These are phyloP conservation scores for Sturnus vulgaris DNA, from an alignment of 2,113 vertebrate species.

Conservation along the genomic window DNA sequence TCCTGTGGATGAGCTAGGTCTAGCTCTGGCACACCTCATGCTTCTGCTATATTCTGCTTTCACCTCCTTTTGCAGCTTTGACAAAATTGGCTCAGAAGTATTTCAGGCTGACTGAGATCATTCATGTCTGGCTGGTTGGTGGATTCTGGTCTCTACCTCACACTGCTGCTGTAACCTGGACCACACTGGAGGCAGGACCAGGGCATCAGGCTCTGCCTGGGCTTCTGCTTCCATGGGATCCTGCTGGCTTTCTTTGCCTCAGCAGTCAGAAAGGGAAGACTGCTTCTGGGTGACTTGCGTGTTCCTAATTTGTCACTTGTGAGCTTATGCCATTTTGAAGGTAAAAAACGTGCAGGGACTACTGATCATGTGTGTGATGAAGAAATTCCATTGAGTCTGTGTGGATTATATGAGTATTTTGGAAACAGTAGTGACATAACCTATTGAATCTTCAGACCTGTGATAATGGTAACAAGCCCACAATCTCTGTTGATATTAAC, in stretches of 20 bases:
- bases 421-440: neutral
- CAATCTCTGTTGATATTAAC: neutral
- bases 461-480: neutral
- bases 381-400: neutral
- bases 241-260: neutral
- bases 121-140: accelerated
- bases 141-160: neutral
- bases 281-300: neutral
- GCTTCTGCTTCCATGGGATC: neutral
- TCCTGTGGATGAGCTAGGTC: neutral
- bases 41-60: neutral
- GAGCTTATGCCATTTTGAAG: neutral
- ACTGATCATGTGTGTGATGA: neutral
- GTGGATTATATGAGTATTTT: neutral
- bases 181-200: neutral
- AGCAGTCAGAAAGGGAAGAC: neutral
- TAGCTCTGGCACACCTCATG: neutral
- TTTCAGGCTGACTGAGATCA: neutral
- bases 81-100: neutral
- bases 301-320: neutral
- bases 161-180: accelerated
- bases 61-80: neutral
- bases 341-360: neutral
- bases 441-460: neutral
- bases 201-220: neutral